phyloP scores from a whole-genome alignment of 2,113 vertebrate genomes.

The Gasterosteus aculeatus region DNA sequence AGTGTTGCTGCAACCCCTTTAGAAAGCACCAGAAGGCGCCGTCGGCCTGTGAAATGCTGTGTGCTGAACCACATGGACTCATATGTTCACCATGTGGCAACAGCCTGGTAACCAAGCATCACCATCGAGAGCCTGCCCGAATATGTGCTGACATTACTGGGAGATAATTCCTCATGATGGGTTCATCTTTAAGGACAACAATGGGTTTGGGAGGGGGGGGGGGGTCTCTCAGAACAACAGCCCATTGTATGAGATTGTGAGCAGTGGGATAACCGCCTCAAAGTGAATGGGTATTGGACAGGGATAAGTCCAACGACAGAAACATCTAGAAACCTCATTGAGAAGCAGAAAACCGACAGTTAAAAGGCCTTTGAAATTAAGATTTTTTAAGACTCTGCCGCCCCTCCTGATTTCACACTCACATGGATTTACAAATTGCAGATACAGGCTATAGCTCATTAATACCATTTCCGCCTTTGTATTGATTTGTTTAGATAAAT shows the following conservation, averaged over 20 bases:
- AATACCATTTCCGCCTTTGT: neutral
- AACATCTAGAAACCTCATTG: neutral
- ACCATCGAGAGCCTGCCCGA: constrained; percentile 8
- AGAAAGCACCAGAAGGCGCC: constrained; percentile 48
- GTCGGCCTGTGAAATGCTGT: neutral
- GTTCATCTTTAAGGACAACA: neutral
- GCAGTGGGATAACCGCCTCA: neutral
- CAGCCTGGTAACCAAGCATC: neutral
- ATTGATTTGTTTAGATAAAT: constrained; percentile 24
- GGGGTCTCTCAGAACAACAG: constrained; percentile 13
- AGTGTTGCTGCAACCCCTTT: neutral
- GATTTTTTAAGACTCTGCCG: neutral
- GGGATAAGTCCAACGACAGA: neutral
- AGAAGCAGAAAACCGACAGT: neutral
- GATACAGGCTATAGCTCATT: neutral
- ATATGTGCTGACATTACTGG: constrained; percentile 32
- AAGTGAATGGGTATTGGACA: neutral
- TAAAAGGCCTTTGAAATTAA: neutral
- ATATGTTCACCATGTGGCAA: neutral
- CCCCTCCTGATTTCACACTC: constrained; percentile 12
- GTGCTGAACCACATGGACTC: neutral
- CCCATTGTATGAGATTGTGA: neutral
- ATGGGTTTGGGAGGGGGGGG: constrained; percentile 7
- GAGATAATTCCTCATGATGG: constrained; percentile 25
- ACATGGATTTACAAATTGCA: neutral